Base-by-base conservation (phyloP, 2,888 invertebrate genomes). In the Unio delphinus region DNA sequence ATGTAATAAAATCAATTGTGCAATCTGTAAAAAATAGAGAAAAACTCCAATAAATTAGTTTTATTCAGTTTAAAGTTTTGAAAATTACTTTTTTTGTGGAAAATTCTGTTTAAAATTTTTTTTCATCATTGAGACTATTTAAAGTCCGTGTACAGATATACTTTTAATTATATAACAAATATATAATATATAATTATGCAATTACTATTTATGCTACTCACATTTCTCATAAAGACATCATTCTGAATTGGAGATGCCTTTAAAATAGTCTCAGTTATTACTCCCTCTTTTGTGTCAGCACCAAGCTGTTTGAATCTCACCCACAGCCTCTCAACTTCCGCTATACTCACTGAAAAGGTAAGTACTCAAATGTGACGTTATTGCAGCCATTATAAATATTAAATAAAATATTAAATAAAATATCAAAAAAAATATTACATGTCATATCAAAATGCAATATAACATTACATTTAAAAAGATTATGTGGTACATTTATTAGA, bases 301-400 rank as follows among this genome's bases (percentile, higher is more conserved):
- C 89, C 89, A 54, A 89, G 78, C 74, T 89, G 89, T 71, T 87
- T 85, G 73, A 89, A 90, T 34, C 89, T 74, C 61, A 82, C 66
- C 89, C 90, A 90, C 69, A 90, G 78, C 28, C 89, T 75, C 76
- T 89, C 89, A n/a, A 89, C 88, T 75, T 89, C 89, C 5, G 89
- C 88, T 64, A 90, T 84, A 70, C 87, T 85, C 76, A 90, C 88
- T 89, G 77, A 18, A 68, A 69, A 55, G 15, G 45, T 62, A 45
- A 30, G 45, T 8, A 61, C 18, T 28, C 11, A 60, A 6, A 23
- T 28, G 15, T 58, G 8, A 58, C 23, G n/a, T 23, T n/a, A 58
- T 11, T 58, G 45, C 45, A 15, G 45, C 45, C 45, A 45, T 45
- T 45, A 11, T 45, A 45, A 45, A 45, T 45, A 45, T 11, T 45